Evolutionary conservation across 2,888 invertebrate species (phyloP).

Genomic region (Rhopalosiphum nymphaeae): DNA sequence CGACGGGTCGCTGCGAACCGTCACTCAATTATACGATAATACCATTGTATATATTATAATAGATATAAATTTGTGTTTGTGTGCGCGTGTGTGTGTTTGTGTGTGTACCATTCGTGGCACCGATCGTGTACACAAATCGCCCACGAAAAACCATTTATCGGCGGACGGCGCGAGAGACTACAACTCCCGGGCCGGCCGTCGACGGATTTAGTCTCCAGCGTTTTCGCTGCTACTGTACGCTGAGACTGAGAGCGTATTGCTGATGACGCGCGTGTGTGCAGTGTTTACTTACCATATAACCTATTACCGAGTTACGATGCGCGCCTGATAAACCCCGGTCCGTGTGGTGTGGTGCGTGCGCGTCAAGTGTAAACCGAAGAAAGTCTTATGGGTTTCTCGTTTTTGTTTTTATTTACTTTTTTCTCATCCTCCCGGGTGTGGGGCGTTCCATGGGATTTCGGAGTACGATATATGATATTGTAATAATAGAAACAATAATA

Average conservation of each 20-base stretch:
- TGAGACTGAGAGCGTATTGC: neutral
- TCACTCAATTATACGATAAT: slow-evolving; percentile 37
- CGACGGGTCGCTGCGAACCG: neutral
- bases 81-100: no score
- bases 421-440: neutral
- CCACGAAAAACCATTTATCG: neutral
- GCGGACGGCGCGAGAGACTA: slow-evolving; percentile 5
- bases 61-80: neutral
- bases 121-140: neutral
- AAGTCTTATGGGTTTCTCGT: slow-evolving; percentile 24
- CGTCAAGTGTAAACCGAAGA: slow-evolving; percentile 18
- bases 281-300: neutral
- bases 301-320: neutral
- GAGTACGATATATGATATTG: neutral
- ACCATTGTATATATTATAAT: neutral
- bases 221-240: neutral
- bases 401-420: slow-evolving; percentile 25
- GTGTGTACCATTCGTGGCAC: neutral
- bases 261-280: neutral
- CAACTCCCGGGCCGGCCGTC: slow-evolving; percentile 33
- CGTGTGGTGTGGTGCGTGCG: neutral
- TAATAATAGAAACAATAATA: neutral
- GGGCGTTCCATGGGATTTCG: neutral
- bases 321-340: neutral
- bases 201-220: slow-evolving; percentile 45